A percentile compares a stretch with the other conserved stretches of the same genome.
Conservation (phyloP, 2,113 vertebrate genomes). For the pig (Sus scrofa) region DNA sequence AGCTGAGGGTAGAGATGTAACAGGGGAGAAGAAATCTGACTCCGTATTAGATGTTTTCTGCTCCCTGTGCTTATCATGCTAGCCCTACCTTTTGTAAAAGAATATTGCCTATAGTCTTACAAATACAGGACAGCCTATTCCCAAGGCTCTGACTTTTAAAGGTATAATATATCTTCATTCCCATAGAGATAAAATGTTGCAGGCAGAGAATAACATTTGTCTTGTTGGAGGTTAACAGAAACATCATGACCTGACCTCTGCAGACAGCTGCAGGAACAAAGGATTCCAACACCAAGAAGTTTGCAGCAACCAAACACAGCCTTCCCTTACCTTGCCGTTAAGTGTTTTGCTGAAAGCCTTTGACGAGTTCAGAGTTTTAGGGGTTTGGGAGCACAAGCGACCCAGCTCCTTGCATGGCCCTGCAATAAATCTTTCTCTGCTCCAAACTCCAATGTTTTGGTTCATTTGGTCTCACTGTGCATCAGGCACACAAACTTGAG, state of each 20-base stretch:
- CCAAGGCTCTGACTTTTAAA: neutral
- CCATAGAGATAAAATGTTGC: neutral
- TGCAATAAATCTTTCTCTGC: neutral
- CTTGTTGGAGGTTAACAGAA: neutral
- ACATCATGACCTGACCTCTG: neutral
- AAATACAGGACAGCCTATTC: neutral
- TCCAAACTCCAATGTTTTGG: neutral
- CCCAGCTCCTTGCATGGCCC: neutral
- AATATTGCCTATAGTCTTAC: neutral
- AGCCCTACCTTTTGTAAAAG: neutral
- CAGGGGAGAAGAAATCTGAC: neutral
- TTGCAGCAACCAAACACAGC: fast-evolving
- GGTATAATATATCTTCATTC: neutral
- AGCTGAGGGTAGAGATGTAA: neutral
- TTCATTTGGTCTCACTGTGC: neutral
- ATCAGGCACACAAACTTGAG: neutral
- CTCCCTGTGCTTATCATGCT: neutral
- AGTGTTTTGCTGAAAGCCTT: neutral
- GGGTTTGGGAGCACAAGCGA: neutral
- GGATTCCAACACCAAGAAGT: neutral
- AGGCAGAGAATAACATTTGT: neutral
- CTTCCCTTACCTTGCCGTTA: too few species aligned
- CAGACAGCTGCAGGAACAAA: neutral
- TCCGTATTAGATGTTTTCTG: neutral
- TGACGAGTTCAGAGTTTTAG: neutral